Evolutionary conservation across 1,140 invertebrate species (phyloP), one percentile per base, ranked within the genome.

Genomic region (Littorina saxatilis): DNA sequence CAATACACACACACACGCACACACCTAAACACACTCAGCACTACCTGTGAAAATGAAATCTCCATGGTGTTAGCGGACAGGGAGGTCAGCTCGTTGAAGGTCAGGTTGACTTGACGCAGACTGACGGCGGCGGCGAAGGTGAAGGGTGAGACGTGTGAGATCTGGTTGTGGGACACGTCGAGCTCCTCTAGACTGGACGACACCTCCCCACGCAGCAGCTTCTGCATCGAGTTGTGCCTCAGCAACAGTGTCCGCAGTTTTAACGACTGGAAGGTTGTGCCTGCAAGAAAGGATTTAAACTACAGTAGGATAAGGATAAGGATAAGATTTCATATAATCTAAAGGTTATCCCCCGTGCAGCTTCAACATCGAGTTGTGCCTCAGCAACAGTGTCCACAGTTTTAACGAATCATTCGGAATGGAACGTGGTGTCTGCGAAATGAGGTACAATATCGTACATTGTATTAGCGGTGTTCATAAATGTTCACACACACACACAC

Each of bases 61-160:
- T 83, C 82, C 40, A 88, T 73, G 39, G 70, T 77, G n/a, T 79
- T 50, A 27, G 50, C 63, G 37, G 76, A 61, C 11, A 89, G 68
- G 3, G 83, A 72, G 23, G 77, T 84, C 29, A 89, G 76, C 9
- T 82, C 80, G 76, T 89, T 89, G 74, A 74, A 61, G 37, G 74
- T 79, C 5, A 89, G 61, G 63, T 85, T 80, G 0, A 89, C 86
- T 20, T n/a, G 63, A 35, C 58, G 73, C 1, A 89, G 39, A 27
- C 63, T 74, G 27, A 58, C 35, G 23, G 85, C 52, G 27, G 83
- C 84, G 61, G 79, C 83, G 81, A 89, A 88, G 1, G 88, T 82
- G 58, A 80, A 80, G 35, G 68, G 63, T 20, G 79, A 80, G 15
- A 89, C 81, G 13, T 74, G 52, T 7, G n/a, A 80, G 15, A 88